Conservation (phyloP, 2,113 vertebrate genomes). For the Ptilonorhynchus violaceus region DNA sequence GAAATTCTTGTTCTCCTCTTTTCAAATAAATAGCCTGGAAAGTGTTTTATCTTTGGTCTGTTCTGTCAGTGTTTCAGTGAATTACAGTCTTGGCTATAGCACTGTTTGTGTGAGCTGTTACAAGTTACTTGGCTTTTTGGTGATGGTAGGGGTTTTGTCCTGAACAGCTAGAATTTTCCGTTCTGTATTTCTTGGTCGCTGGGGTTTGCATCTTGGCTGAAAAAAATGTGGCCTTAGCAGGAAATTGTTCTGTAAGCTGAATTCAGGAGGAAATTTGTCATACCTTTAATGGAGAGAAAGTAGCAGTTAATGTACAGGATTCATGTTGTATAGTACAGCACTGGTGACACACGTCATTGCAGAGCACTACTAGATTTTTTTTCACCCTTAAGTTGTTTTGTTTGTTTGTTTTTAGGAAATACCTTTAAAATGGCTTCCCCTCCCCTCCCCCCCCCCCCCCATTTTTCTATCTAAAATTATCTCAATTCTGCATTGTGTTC, state of each 20-base stretch:
- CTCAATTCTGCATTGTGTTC: neutral
- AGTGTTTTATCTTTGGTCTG: neutral
- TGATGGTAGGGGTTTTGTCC: neutral
- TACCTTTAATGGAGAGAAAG: neutral
- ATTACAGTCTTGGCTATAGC: neutral
- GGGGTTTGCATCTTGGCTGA: neutral
- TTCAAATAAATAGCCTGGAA: neutral
- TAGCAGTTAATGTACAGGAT: neutral
- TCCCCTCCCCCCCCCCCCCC: no score
- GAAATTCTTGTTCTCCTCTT: neutral
- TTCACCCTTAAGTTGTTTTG: no score
- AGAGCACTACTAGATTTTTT: neutral
- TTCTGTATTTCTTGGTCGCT: neutral
- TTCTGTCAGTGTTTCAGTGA: neutral
- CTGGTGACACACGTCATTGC: neutral
- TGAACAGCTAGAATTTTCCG: neutral
- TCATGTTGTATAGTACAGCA: neutral
- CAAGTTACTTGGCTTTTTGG: neutral
- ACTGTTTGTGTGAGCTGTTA: neutral
- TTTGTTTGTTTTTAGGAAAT: neutral
- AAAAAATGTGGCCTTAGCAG: neutral
- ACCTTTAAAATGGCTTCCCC: neutral
- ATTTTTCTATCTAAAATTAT: neutral
- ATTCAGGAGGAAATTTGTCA: neutral
- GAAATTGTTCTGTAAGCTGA: neutral